phyloP scores from a whole-genome alignment of 1,140 invertebrate genomes.

The Leptoteleia sp. region DNA sequence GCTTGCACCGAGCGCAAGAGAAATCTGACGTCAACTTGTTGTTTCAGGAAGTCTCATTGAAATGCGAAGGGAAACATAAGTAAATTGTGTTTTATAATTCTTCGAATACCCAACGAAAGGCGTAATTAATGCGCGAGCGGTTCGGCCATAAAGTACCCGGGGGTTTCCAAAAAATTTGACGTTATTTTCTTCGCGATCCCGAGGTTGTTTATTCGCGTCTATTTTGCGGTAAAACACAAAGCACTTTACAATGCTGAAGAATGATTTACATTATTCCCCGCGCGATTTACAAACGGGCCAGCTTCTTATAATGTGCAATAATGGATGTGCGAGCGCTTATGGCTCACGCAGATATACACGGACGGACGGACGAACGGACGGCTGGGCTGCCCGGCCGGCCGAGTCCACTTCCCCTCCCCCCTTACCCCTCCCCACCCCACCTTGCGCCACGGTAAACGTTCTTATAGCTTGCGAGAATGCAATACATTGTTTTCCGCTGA shows the following conservation, averaged over 20 bases:
- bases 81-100: constrained; percentile 37
- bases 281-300: constrained; percentile 65
- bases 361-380: too few relatives aligned
- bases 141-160: constrained; percentile 42
- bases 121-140: constrained; percentile 35
- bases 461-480: constrained; percentile 66
- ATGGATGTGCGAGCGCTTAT: constrained; percentile 60
- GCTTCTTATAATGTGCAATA: constrained; percentile 69
- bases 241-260: constrained; percentile 71
- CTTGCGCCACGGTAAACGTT: constrained; percentile 54
- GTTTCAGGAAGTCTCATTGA: constrained; percentile 12
- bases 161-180: constrained; percentile 48
- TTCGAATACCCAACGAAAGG: constrained; percentile 32
- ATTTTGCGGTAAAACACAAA: constrained; percentile 67
- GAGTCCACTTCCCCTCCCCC: constrained; percentile 43
- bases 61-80: constrained; percentile 13
- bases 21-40: too few relatives aligned
- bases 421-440: too few relatives aligned
- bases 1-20: too few relatives aligned
- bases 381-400: constrained; percentile 17
- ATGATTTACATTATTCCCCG: constrained; percentile 67
- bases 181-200: constrained; percentile 49
- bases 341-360: constrained; percentile 52
- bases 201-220: constrained; percentile 57
- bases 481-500: constrained; percentile 64